A percentile compares a stretch with the other conserved stretches of the same genome.
Evolutionary conservation across 2,797 vertebrate genomes (phyloP).

Genomic region (Sciaenops ocellatus): DNA sequence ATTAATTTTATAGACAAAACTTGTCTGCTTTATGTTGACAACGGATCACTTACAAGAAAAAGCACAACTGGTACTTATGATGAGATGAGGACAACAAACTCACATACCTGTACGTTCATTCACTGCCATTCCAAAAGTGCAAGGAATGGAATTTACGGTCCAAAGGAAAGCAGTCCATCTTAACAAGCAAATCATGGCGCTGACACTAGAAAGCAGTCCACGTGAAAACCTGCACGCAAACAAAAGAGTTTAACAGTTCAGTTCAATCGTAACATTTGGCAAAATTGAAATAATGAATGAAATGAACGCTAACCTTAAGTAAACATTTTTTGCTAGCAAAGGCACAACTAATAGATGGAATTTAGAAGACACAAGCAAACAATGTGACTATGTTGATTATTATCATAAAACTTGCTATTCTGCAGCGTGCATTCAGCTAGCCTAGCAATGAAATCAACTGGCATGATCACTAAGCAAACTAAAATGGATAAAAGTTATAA

Average conservation of each 20-base stretch:
- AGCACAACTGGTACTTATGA: background rate
- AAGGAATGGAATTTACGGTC: constrained; percentile 84
- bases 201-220: constrained; percentile 80
- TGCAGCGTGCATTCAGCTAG: background rate
- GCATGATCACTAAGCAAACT: background rate
- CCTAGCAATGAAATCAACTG: background rate
- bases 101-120: constrained; percentile 91
- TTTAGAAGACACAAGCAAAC: constrained; percentile 9
- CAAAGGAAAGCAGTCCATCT: constrained; percentile 89
- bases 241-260: constrained; percentile 45
- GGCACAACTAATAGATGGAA: background rate
- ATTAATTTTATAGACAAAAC: background rate
- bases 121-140: constrained; percentile 86
- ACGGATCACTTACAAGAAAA: background rate
- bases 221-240: constrained; percentile 85
- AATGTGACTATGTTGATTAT: background rate
- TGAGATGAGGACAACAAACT: constrained; percentile 38
- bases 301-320: background rate
- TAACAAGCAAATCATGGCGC: constrained; percentile 88
- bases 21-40: background rate
- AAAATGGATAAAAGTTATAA: background rate
- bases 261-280: background rate
- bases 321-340: constrained; percentile 17
- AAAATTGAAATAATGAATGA: constrained; percentile 3
- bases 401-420: background rate